Percentiles rank a stretch among this genome's conserved stretches.
Evolutionary conservation across 2,888 invertebrate genomes (phyloP).

Genomic region (Drosophila hamatofila): DNA sequence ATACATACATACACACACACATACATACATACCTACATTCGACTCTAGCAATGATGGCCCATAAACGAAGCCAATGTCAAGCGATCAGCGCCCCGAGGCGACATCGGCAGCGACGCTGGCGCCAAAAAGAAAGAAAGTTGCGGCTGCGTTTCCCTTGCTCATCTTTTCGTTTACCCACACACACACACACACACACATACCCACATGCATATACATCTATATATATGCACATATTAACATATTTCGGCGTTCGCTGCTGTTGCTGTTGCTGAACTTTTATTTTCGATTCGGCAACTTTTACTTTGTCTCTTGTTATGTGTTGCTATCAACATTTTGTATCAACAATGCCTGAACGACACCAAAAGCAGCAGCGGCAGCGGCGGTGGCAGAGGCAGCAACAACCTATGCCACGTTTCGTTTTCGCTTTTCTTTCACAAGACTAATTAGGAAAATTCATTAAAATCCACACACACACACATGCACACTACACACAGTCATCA

Average conservation of each 20-base stretch:
- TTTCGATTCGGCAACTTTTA: conserved; percentile 64
- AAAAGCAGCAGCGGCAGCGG: conserved; percentile 12
- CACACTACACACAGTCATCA: conserved; percentile 13
- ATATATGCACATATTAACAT: conserved; percentile 12
- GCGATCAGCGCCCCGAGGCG: conserved; percentile 46
- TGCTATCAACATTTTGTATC: conserved; percentile 62
- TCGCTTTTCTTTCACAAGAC: conserved; percentile 76
- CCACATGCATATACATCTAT: too few species aligned
- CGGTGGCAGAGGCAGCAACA: conserved; percentile 12
- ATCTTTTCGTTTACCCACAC: conserved; percentile 41
- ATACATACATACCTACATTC: neutral
- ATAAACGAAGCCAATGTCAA: conserved; percentile 61
- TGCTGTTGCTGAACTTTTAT: conserved; percentile 45
- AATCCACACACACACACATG: conserved; percentile 38
- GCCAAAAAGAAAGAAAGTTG: conserved; percentile 72
- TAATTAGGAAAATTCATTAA: conserved; percentile 74
- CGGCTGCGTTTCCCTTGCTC: conserved; percentile 59
- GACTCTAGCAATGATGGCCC: conserved; percentile 11
- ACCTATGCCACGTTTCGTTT: conserved; percentile 61
- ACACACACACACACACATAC: neutral
- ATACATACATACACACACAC: neutral
- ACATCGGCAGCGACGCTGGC: conserved; percentile 19
- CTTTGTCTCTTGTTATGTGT: conserved; percentile 39
- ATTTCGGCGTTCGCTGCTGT: conserved; percentile 23
- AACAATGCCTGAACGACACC: conserved; percentile 47